phyloP scores from a whole-genome alignment of 2,888 invertebrate genomes.

The Troglohyphantes excavatus region DNA sequence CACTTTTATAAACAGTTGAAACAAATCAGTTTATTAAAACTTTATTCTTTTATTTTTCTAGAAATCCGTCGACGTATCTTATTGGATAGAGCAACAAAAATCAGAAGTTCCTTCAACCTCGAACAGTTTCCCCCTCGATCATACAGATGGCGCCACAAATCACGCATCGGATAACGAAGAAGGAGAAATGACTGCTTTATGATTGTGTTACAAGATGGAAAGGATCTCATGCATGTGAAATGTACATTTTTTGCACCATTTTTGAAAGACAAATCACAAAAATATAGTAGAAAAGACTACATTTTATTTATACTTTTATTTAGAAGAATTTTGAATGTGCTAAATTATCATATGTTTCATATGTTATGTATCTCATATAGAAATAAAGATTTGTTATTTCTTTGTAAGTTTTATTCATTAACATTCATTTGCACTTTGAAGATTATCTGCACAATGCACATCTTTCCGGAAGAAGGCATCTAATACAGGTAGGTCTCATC shows the following conservation, averaged over 20 bases:
- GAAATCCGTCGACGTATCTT: slow-evolving; percentile 69
- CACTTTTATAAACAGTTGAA: no score
- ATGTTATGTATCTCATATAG: slow-evolving; percentile 14
- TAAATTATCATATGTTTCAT: not conserved
- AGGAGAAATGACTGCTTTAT: slow-evolving; percentile 65
- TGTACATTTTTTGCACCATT: slow-evolving; percentile 5
- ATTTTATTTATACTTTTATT: slow-evolving; percentile 3
- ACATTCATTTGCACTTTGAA: no score
- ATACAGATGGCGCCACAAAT: slow-evolving; percentile 52
- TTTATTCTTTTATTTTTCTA: slow-evolving; percentile 32
- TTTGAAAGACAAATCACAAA: not conserved
- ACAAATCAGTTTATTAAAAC: no score
- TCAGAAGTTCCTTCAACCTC: not conserved
- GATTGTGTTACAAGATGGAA: not conserved
- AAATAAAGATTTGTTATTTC: not conserved
- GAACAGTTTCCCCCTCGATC: slow-evolving; percentile 47
- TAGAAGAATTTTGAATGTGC: not conserved
- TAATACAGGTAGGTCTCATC: no score
- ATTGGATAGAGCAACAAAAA: slow-evolving; percentile 72
- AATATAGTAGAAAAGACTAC: not conserved
- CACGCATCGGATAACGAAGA: slow-evolving; percentile 28
- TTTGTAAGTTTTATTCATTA: not conserved
- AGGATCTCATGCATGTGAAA: not conserved
- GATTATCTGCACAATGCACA: no score
- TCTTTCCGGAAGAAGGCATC: no score